These are phyloP conservation scores for Noctua janthe DNA, from an alignment of 2,888 invertebrate species.

Conservation along the genomic window DNA sequence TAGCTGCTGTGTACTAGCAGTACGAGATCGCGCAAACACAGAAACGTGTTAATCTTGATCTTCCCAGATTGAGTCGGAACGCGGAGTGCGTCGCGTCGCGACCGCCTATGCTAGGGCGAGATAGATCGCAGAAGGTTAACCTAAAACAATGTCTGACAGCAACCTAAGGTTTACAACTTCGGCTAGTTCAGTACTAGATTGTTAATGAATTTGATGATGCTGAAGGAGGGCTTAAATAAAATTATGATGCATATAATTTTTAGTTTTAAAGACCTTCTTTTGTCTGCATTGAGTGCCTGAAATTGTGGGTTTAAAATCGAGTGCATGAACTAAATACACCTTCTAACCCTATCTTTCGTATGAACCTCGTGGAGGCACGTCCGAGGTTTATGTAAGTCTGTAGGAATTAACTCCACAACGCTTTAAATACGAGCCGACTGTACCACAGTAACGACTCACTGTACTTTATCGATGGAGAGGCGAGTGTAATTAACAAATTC, in stretches of 20 bases:
- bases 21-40: slow-evolving; percentile 33
- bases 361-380: slow-evolving; percentile 53
- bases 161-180: neutral
- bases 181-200: neutral
- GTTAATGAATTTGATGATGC: neutral
- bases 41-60: slow-evolving; percentile 54
- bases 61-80: slow-evolving; percentile 36
- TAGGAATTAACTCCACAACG: slow-evolving; percentile 49
- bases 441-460: neutral
- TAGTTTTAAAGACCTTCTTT: neutral
- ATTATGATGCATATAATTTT: neutral
- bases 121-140: slow-evolving; percentile 4
- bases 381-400: slow-evolving; percentile 58
- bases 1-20: slow-evolving; percentile 31
- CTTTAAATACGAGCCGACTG: slow-evolving; percentile 31
- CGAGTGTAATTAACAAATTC: slow-evolving; percentile 40
- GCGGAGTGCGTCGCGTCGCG: slow-evolving; percentile 25
- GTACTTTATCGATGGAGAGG: neutral
- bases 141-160: neutral
- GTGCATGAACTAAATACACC: neutral
- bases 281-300: neutral
- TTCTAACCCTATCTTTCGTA: slow-evolving; percentile 1
- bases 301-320: neutral
- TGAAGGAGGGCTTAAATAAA: neutral
- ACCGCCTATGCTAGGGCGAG: neutral